Base-by-base conservation (phyloP, 2,113 vertebrate genomes). In the Amphiprion percula region DNA sequence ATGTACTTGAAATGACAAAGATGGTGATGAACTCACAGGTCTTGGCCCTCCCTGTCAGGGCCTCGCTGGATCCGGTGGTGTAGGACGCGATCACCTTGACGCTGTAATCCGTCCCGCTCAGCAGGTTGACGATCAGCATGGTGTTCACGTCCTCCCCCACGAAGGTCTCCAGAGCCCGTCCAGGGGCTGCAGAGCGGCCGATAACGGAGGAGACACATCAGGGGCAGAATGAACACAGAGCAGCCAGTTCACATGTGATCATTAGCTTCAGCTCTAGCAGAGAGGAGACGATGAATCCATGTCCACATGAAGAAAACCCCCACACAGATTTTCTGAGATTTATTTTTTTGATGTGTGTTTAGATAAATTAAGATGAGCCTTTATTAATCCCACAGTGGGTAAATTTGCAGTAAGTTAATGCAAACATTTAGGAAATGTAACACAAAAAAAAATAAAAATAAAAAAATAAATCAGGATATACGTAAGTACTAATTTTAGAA, bases 21-120 rank as follows among this genome's bases (percentile, higher is more conserved):
- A n/a, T 4, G n/a, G 17, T 17, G 33, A 4, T 1, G 28, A 10
- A 87, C 97, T 97, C 86, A 99, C 98, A 39, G 64, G 98, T 99
- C 87, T 95, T 96, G 86, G 97, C 97, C 58, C 93, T 50, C 39
- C 96, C 97, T 0, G 93, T 82, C 21, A 99, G 94, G 1, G 97
- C 95, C 0, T 98, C 96, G 15, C 98, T 98, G 95, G 96, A 96
- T 49, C 97, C 98, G 0, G 96, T 95, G 56, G 96, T 95, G 93
- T 98, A 99, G 0, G 98, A 97, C 74, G 97, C 97, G 79, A 98
- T 97, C 85, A 99, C 95, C 90, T 97, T 98, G 46, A 99, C 92
- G 0, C 90, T 96, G 94, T 99, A 99, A 46, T 99, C 97, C 0
- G 95, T 97, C 21, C 97, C 97, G 5, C 97, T 98, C 77, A 98